Percentiles rank a stretch among this genome's conserved stretches.
phyloP scores from a whole-genome alignment of 2,113 vertebrate genomes.

The Phalacrocorax pelagicus region DNA sequence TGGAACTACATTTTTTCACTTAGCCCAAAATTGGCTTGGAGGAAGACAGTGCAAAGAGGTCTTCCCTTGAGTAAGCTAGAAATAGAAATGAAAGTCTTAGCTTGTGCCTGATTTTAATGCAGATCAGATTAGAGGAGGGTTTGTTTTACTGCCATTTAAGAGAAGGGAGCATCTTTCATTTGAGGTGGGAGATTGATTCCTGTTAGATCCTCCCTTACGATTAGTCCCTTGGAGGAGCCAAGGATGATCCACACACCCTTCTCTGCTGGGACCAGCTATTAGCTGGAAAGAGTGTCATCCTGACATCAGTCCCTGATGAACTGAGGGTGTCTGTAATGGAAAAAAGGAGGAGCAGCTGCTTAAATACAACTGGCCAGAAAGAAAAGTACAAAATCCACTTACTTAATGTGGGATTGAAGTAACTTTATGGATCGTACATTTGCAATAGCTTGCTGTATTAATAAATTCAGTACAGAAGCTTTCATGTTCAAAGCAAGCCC shows the following conservation, averaged over 20 bases:
- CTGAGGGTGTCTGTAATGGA: neutral
- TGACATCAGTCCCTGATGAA: neutral
- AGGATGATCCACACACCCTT: neutral
- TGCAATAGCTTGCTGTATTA: neutral
- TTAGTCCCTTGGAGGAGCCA: neutral
- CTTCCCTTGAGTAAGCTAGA: neutral
- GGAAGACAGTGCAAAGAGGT: neutral
- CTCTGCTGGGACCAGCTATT: neutral
- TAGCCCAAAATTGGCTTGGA: neutral
- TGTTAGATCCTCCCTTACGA: neutral
- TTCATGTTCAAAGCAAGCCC: neutral
- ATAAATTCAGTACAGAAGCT: neutral
- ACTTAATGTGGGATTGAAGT: neutral
- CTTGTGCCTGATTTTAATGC: neutral
- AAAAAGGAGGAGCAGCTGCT: neutral
- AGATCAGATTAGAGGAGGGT: neutral
- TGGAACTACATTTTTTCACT: slow-evolving; percentile 8
- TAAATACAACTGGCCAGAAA: neutral
- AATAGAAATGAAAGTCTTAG: neutral
- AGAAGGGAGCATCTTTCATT: neutral
- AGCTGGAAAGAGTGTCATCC: neutral
- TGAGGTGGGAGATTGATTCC: neutral
- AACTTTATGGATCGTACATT: neutral
- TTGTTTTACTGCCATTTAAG: neutral
- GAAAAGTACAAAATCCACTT: neutral